A percentile compares a stretch with the other conserved stretches of the same genome.
Evolutionary conservation across 37 sponge, comb jelly and placozoan species (phyloP).

Genomic region (Crambe crambe): DNA sequence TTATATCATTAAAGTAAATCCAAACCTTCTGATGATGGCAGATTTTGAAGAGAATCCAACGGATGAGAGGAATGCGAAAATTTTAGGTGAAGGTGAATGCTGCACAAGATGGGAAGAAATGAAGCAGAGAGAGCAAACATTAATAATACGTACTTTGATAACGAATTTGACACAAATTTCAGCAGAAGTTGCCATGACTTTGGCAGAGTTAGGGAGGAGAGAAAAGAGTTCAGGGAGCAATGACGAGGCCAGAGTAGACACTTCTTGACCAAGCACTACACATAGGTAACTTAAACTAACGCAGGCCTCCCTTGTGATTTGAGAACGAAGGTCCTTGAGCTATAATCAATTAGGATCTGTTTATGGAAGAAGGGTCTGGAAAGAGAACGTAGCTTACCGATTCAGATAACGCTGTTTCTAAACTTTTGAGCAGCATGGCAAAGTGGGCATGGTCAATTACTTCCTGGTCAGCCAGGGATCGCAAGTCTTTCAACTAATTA

Average conservation of each 20-base stretch:
- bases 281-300: slow-evolving; percentile 68
- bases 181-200: slow-evolving; percentile 79
- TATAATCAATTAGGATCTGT: not conserved
- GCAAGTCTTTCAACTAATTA: slow-evolving; percentile 54
- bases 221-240: slow-evolving; percentile 66
- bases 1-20: not conserved
- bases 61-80: slow-evolving; percentile 44
- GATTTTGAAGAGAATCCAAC: slow-evolving; percentile 61
- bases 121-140: not conserved
- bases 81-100: slow-evolving; percentile 48
- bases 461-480: slow-evolving; percentile 47
- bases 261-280: slow-evolving; percentile 19
- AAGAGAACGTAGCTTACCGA: slow-evolving; percentile 26
- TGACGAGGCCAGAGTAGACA: slow-evolving; percentile 50
- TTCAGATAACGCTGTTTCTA: slow-evolving; percentile 28
- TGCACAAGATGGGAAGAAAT: not conserved
- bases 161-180: slow-evolving; percentile 60
- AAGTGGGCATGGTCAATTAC: slow-evolving; percentile 46
- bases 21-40: slow-evolving; percentile 51
- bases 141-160: slow-evolving; percentile 38
- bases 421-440: slow-evolving; percentile 8
- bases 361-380: not conserved
- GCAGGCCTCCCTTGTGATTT: slow-evolving; percentile 74
- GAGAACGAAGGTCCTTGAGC: slow-evolving; percentile 84
- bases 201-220: slow-evolving; percentile 73